These are phyloP conservation scores for Pristionchus mayeri DNA, from an alignment of 2,888 invertebrate genomes.

Conservation along the genomic window DNA sequence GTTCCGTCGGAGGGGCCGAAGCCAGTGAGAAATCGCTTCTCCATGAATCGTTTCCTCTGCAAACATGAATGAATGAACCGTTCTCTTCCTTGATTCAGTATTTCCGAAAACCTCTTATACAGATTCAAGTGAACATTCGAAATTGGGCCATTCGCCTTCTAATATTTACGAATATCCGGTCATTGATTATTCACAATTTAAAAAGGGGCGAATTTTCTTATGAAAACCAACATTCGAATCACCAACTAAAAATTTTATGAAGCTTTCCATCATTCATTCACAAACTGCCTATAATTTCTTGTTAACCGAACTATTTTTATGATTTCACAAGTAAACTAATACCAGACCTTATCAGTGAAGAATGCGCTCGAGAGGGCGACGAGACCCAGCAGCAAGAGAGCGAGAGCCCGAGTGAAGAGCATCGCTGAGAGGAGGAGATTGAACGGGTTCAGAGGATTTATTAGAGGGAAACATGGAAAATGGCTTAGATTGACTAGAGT, in stretches of 20 bases:
- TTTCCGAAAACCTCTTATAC: too few relatives aligned
- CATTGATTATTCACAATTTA: too few relatives aligned
- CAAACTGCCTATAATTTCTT: too few relatives aligned
- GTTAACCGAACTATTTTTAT: too few relatives aligned
- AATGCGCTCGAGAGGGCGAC: conserved; percentile 6
- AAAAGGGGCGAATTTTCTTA: background rate
- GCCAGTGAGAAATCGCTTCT: conserved; percentile 22
- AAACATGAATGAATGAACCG: background rate
- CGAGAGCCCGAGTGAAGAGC: conserved; percentile 7
- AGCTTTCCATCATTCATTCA: background rate
- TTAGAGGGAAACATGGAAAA: too few relatives aligned
- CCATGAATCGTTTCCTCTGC: conserved; percentile 21
- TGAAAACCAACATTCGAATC: background rate
- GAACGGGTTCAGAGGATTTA: too few relatives aligned
- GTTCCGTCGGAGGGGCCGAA: background rate
- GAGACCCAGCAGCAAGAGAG: conserved; percentile 17
- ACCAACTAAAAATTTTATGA: background rate
- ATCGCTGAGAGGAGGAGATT: too few relatives aligned
- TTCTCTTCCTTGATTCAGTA: background rate
- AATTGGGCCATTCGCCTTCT: too few relatives aligned
- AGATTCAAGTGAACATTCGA: too few relatives aligned
- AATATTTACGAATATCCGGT: background rate
- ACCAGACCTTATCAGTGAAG: conserved; percentile 38
- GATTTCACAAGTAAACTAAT: background rate
- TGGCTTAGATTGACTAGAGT: too few relatives aligned